Conservation (phyloP, 1,140 invertebrate genomes). For the Cotesia glomerata region DNA sequence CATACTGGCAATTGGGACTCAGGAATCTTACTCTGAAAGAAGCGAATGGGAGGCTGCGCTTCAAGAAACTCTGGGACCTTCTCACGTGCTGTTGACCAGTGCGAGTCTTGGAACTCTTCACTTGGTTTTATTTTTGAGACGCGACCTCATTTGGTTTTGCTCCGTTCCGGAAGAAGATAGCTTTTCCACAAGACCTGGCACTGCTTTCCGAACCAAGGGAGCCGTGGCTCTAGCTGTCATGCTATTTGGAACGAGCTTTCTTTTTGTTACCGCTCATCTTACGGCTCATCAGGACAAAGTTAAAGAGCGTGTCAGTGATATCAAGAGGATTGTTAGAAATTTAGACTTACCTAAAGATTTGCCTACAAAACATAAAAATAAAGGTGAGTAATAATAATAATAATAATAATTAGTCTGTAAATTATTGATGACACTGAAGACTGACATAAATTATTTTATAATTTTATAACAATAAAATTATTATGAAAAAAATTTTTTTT, state of each 20-base stretch:
- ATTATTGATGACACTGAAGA: no score
- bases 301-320: constrained; percentile 85
- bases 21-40: constrained; percentile 86
- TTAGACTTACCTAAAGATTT: constrained; percentile 85
- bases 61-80: constrained; percentile 90
- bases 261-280: constrained; percentile 93
- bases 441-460: no score
- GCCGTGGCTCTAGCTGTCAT: constrained; percentile 88
- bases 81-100: constrained; percentile 76
- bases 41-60: constrained; percentile 90
- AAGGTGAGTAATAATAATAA: constrained; percentile 64
- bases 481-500: no score
- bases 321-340: constrained; percentile 83
- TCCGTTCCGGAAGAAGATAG: constrained; percentile 86
- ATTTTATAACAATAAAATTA: no score
- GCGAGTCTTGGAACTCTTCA: constrained; percentile 77
- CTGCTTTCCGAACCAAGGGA: constrained; percentile 90
- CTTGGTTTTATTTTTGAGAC: constrained; percentile 81
- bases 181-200: constrained; percentile 85
- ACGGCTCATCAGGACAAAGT: constrained; percentile 89
- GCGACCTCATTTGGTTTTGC: constrained; percentile 94
- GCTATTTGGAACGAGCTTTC: constrained; percentile 90
- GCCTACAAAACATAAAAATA: constrained; percentile 76
- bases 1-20: constrained; percentile 89
- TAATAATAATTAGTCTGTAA: background rate